A percentile compares a stretch with the other conserved stretches of the same genome.
These are phyloP conservation scores for Sebastes alutus DNA, from an alignment of 2,797 vertebrate genomes.

Conservation along the genomic window DNA sequence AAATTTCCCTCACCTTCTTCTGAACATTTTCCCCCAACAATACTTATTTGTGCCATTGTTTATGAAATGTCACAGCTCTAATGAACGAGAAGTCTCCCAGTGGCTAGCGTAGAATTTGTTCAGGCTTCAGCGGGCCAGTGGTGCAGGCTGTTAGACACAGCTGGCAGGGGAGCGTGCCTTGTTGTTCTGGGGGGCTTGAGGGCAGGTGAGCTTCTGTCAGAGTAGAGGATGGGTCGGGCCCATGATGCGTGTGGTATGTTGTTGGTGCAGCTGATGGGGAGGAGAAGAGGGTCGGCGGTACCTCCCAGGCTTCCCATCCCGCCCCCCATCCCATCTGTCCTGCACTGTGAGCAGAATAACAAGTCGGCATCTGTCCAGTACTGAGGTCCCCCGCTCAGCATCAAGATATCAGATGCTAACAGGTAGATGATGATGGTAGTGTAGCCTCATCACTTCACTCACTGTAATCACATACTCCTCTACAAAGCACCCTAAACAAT, in stretches of 20 bases:
- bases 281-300: conserved; percentile 66
- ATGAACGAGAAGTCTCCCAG: conserved; percentile 35
- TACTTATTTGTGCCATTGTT: conserved; percentile 18
- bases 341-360: conserved; percentile 66
- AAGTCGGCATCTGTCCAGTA: conserved; percentile 72
- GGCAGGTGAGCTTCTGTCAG: conserved; percentile 73
- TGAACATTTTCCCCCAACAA: not conserved
- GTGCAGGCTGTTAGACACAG: conserved; percentile 58
- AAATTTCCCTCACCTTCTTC: not conserved
- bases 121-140: conserved; percentile 43
- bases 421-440: conserved; percentile 57
- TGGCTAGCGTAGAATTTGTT: conserved; percentile 42
- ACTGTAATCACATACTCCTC: conserved; percentile 10
- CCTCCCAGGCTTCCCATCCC: conserved; percentile 73
- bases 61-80: conserved; percentile 24
- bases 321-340: conserved; percentile 73
- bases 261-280: conserved; percentile 64
- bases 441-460: conserved; percentile 13
- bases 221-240: conserved; percentile 53
- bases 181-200: conserved; percentile 63
- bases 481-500: not conserved
- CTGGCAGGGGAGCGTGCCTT: conserved; percentile 60
- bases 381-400: conserved; percentile 60
- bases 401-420: conserved; percentile 72
- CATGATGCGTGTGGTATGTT: conserved; percentile 65